Percentiles rank a stretch among this genome's conserved stretches.
Conservation (phyloP, 2,888 invertebrate genomes). For the Seira ritae region DNA sequence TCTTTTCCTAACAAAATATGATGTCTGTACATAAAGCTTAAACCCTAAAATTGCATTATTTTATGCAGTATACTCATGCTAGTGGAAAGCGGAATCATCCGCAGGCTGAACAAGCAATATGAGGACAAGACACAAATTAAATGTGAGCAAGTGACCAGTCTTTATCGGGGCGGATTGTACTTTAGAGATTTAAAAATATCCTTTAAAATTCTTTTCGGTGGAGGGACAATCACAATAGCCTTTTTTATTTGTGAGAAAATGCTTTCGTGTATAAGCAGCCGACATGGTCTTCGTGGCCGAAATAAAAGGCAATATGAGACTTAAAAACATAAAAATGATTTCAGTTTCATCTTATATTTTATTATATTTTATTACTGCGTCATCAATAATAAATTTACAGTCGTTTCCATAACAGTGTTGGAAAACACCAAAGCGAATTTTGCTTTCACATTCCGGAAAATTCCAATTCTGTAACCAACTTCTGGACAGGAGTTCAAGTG, state of each 20-base stretch:
- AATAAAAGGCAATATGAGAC: too few species aligned
- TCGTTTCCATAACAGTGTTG: too few species aligned
- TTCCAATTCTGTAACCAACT: too few species aligned
- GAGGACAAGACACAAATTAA: slow-evolving; percentile 12
- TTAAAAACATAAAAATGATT: too few species aligned
- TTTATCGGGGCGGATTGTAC: slow-evolving; percentile 41
- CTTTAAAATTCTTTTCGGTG: slow-evolving; percentile 41
- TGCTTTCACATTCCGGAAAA: too few species aligned
- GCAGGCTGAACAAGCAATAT: slow-evolving; percentile 43
- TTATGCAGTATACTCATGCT: slow-evolving; percentile 45
- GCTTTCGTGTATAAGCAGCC: too few species aligned
- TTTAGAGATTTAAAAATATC: slow-evolving; percentile 48
- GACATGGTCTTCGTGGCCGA: too few species aligned
- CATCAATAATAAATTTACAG: too few species aligned
- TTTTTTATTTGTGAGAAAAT: slow-evolving; percentile 24
- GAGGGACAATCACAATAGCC: neutral
- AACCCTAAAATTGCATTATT: neutral
- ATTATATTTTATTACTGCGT: too few species aligned
- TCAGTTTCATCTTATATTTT: too few species aligned
- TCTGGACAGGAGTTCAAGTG: too few species aligned
- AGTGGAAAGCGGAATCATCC: slow-evolving; percentile 49
- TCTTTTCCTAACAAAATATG: neutral
- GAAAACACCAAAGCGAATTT: too few species aligned
- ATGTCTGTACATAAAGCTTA: neutral
- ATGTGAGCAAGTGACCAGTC: slow-evolving; percentile 17